These are phyloP conservation scores for Ascaphus truei DNA, from an alignment of 2,113 vertebrate genomes.

Conservation along the genomic window DNA sequence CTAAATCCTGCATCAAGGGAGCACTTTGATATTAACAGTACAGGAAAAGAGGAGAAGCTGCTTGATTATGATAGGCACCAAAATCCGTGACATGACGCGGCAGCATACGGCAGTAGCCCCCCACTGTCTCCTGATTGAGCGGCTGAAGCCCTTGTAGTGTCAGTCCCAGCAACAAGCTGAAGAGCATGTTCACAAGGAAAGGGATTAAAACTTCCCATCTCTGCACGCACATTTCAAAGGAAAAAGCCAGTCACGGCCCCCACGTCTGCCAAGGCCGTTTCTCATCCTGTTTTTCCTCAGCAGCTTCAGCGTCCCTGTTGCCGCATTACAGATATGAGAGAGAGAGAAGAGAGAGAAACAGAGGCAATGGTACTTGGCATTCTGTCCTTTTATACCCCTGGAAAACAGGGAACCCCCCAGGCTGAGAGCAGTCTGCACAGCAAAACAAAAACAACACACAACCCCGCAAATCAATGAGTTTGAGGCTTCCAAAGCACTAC, in stretches of 20 bases:
- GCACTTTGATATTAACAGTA: slow-evolving; percentile 8
- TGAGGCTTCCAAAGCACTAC: background rate
- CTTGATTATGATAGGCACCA: slow-evolving; percentile 9
- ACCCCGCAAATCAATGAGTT: slow-evolving; percentile 9
- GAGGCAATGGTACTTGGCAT: slow-evolving; percentile 17
- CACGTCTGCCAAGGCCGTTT: background rate
- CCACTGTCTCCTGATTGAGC: background rate
- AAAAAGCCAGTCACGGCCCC: background rate
- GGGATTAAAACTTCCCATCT: slow-evolving; percentile 5
- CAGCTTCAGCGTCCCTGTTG: slow-evolving; percentile 14
- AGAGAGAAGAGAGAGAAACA: background rate
- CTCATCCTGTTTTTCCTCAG: background rate
- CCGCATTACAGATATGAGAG: background rate
- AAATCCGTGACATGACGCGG: slow-evolving; percentile 1
- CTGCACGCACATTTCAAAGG: slow-evolving; percentile 15
- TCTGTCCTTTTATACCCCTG: background rate
- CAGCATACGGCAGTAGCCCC: background rate
- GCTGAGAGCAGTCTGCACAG: background rate
- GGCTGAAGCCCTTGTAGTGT: slow-evolving; percentile 17
- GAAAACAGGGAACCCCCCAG: background rate
- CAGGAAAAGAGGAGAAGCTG: background rate
- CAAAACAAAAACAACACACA: slow-evolving; percentile 7
- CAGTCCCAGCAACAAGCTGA: slow-evolving; percentile 4
- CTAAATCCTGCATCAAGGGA: background rate
- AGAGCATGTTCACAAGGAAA: slow-evolving; percentile 1